phyloP scores from a whole-genome alignment of 1,140 invertebrate species.

The Pseudobourletiella spinata region DNA sequence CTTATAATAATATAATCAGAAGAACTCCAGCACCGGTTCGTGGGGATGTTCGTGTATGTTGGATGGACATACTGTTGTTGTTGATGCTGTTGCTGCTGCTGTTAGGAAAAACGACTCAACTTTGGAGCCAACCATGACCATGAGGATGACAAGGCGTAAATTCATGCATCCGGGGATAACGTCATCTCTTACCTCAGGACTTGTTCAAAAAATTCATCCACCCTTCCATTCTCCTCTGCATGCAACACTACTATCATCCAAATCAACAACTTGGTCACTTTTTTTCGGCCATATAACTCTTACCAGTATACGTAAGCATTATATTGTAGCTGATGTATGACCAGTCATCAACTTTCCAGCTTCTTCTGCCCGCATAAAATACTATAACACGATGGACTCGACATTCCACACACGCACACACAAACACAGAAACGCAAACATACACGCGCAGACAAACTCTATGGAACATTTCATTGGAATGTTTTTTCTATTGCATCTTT shows the following conservation, averaged over 20 bases:
- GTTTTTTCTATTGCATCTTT: too few species aligned
- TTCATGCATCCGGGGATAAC: conserved; percentile 3
- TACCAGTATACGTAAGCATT: not conserved
- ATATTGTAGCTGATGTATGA: not conserved
- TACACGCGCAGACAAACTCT: too few species aligned
- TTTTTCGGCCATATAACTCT: too few species aligned
- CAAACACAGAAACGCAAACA: too few species aligned
- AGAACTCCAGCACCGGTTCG: not conserved
- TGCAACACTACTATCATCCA: not conserved
- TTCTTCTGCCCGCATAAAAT: not conserved
- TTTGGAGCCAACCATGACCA: not conserved
- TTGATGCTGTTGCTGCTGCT: not conserved
- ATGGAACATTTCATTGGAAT: too few species aligned
- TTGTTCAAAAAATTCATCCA: not conserved
- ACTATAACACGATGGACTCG: not conserved
- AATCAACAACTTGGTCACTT: not conserved
- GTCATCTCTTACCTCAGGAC: not conserved
- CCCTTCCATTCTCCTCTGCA: not conserved
- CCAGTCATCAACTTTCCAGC: not conserved
- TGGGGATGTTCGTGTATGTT: too few species aligned
- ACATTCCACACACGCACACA: too few species aligned
- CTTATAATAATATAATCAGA: not conserved
- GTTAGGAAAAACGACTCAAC: not conserved
- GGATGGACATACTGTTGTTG: too few species aligned
- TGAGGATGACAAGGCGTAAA: not conserved